phyloP scores from a whole-genome alignment of 1,140 invertebrate genomes.

The Halyomorpha halys region DNA sequence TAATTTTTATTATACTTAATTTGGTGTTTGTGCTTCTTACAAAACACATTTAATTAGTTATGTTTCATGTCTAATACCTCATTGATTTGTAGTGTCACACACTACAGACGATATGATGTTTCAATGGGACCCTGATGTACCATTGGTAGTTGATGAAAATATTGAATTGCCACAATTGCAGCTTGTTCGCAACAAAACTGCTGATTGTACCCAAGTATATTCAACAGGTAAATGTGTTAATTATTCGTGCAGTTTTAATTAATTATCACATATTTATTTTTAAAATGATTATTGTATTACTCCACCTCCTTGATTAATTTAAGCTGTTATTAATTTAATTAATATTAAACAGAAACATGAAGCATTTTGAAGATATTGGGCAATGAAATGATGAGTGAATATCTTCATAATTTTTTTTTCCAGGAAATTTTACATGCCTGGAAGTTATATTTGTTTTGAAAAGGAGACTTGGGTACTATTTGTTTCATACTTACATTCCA shows the following conservation, averaged over 20 bases:
- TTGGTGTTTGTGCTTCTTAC: too few species aligned
- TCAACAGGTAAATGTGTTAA: conserved; percentile 51
- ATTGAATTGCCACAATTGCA: conserved; percentile 79
- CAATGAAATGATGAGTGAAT: background rate
- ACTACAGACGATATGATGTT: conserved; percentile 85
- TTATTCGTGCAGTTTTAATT: too few species aligned
- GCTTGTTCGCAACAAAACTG: conserved; percentile 70
- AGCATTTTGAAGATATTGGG: too few species aligned
- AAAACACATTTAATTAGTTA: background rate
- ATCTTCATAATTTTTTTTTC: conserved; percentile 32
- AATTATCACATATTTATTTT: too few species aligned
- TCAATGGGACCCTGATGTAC: conserved; percentile 79
- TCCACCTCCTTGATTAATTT: too few species aligned
- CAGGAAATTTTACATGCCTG: conserved; percentile 79
- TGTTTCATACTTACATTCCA: conserved; percentile 81
- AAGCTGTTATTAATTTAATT: too few species aligned
- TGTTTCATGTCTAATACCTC: background rate
- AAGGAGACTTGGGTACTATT: conserved; percentile 70
- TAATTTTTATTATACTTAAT: too few species aligned
- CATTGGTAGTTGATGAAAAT: conserved; percentile 78
- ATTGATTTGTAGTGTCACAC: conserved; percentile 60
- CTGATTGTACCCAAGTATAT: conserved; percentile 79
- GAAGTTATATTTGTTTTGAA: conserved; percentile 78
- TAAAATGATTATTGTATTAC: too few species aligned
- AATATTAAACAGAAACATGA: too few species aligned